phyloP scores from a whole-genome alignment of 1,140 invertebrate species.

The Riptortus pedestris region DNA sequence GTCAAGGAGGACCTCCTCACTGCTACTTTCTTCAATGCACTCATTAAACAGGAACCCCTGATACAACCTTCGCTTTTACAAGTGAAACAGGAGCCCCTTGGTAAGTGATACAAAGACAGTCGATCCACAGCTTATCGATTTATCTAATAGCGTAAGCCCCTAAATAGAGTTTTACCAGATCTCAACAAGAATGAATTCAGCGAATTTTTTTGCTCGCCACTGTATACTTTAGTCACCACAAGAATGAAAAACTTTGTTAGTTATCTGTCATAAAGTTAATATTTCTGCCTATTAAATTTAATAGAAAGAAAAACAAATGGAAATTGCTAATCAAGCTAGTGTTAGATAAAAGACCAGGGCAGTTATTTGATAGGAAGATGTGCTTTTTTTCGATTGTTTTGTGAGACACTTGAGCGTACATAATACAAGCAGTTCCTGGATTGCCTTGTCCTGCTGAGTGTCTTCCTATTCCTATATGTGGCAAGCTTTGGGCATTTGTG shows the following conservation, averaged over 20 bases:
- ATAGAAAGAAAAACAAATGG: no score
- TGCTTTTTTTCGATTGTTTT: no score
- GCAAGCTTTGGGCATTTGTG: no score
- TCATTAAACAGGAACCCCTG: conserved; percentile 2
- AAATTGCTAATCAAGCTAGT: no score
- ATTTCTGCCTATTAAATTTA: neutral
- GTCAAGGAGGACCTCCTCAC: neutral
- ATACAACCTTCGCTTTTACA: neutral
- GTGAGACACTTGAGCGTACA: no score
- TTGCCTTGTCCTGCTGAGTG: no score
- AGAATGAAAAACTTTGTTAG: neutral
- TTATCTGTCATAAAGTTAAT: neutral
- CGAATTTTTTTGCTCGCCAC: neutral
- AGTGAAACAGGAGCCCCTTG: conserved; percentile 7
- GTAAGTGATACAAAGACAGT: neutral
- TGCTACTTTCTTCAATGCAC: neutral
- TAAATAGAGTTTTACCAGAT: neutral
- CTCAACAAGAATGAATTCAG: neutral
- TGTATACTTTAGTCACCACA: neutral
- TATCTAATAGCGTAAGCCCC: neutral
- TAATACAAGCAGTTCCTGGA: no score
- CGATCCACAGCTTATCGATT: neutral
- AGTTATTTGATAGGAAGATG: no score
- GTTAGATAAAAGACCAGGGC: no score
- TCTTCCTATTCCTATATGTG: no score